Conservation (phyloP, 2,888 invertebrate genomes). For the Aelia acuminata region DNA sequence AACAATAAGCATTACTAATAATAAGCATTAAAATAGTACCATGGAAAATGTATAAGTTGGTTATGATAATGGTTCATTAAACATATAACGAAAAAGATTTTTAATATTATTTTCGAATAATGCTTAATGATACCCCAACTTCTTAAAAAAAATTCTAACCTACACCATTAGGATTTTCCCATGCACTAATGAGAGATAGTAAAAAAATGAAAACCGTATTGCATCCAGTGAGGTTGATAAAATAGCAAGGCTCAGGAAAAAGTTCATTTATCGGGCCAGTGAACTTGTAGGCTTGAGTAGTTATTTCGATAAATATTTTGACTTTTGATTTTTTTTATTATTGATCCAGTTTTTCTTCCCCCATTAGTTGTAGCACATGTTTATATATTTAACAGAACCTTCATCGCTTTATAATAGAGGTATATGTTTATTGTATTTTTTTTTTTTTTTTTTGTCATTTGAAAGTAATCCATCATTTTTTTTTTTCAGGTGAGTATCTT, state of each 20-base stretch:
- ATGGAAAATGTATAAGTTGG: too few relatives aligned
- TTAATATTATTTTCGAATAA: too few relatives aligned
- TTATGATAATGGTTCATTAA: too few relatives aligned
- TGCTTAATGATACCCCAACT: too few relatives aligned
- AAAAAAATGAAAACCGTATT: not conserved
- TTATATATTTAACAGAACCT: not conserved
- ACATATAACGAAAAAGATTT: too few relatives aligned
- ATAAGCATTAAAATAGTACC: too few relatives aligned
- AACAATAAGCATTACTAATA: too few relatives aligned
- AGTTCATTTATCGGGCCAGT: not conserved
- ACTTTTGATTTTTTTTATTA: not conserved
- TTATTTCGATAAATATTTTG: not conserved
- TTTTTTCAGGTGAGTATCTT: slow-evolving; percentile 14
- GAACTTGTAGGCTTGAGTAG: not conserved
- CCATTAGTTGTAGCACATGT: not conserved
- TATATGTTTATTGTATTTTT: not conserved
- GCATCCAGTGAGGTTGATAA: not conserved
- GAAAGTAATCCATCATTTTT: not conserved
- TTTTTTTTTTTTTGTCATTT: not conserved
- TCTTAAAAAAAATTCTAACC: too few relatives aligned
- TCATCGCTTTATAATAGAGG: not conserved
- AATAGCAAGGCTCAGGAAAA: slow-evolving; percentile 4
- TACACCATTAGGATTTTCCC: too few relatives aligned
- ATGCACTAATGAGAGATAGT: not conserved
- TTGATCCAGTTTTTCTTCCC: not conserved